These are phyloP conservation scores for Chelon auratus DNA, from an alignment of 2,797 vertebrate genomes.

Conservation along the genomic window DNA sequence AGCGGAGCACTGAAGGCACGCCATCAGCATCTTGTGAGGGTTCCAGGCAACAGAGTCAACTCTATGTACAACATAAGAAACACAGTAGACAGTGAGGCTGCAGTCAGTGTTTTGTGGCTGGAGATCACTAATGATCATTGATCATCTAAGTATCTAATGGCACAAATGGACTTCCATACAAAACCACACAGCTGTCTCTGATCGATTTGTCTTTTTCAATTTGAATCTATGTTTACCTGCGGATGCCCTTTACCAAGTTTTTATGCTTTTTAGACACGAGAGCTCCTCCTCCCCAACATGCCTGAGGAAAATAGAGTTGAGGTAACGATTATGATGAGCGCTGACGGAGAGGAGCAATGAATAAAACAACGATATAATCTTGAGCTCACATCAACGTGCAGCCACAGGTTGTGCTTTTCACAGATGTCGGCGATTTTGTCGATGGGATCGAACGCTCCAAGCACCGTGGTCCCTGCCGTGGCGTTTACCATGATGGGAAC, in stretches of 20 bases:
- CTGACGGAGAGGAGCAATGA: no score
- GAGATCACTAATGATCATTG: no score
- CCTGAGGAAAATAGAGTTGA: conserved; percentile 71
- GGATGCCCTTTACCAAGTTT: conserved; percentile 85
- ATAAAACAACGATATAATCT: no score
- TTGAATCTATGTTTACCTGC: conserved; percentile 77
- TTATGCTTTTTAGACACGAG: conserved; percentile 84
- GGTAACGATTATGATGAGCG: neutral
- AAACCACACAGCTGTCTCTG: no score
- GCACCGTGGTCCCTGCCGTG: conserved; percentile 87
- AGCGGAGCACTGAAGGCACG: conserved; percentile 89
- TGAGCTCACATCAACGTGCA: no score
- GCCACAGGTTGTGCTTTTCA: conserved; percentile 58
- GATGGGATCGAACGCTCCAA: conserved; percentile 89
- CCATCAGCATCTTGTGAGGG: conserved; percentile 92
- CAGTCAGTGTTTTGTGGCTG: neutral
- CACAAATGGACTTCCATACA: no score
- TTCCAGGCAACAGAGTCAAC: conserved; percentile 90
- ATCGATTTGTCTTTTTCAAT: no score
- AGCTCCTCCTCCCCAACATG: conserved; percentile 90
- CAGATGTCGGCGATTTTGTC: conserved; percentile 86
- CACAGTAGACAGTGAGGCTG: neutral
- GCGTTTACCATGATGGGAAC: conserved; percentile 88
- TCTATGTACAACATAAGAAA: conserved; percentile 59
- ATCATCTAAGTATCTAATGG: no score